These are phyloP conservation scores for Cryptophagus acutangulus DNA, from an alignment of 2,888 invertebrate species.

Conservation along the genomic window DNA sequence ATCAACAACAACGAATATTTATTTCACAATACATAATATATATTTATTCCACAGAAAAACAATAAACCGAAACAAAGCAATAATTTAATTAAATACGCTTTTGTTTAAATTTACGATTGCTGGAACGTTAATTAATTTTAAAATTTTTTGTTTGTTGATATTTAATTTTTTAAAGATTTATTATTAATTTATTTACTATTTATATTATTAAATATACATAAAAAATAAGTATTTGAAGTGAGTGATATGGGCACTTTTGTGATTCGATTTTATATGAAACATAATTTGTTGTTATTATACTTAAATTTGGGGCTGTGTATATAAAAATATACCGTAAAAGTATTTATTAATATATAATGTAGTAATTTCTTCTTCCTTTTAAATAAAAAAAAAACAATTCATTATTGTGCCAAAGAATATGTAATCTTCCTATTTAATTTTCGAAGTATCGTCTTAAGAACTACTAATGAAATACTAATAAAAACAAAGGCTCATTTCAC, in stretches of 20 bases:
- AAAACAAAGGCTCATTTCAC: slow-evolving; percentile 38
- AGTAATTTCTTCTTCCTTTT: too few species aligned
- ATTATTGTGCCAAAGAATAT: too few species aligned
- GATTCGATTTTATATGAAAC: slow-evolving; percentile 16
- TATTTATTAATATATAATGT: too few species aligned
- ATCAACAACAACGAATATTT: too few species aligned
- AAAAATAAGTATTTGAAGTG: slow-evolving; percentile 21
- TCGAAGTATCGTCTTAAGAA: too few species aligned
- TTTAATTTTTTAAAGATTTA: slow-evolving; percentile 15
- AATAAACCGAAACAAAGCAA: slow-evolving; percentile 12
- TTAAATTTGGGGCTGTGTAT: too few species aligned
- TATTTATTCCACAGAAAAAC: too few species aligned
- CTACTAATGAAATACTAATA: too few species aligned
- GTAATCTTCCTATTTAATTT: too few species aligned
- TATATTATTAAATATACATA: slow-evolving; percentile 15
- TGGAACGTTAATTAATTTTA: slow-evolving; percentile 8
- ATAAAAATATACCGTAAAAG: too few species aligned
- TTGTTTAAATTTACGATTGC: neutral
- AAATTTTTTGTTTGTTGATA: slow-evolving; percentile 13
- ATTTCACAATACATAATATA: too few species aligned
- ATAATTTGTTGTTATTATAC: slow-evolving; percentile 6
- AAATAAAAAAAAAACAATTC: too few species aligned
- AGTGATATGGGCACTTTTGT: slow-evolving; percentile 39
- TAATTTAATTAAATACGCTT: neutral
- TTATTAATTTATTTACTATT: slow-evolving; percentile 15